A percentile compares a stretch with the other conserved stretches of the same genome.
Conservation (phyloP, 92 coral and sea anemone genomes). For the Plumapathes pennacea region DNA sequence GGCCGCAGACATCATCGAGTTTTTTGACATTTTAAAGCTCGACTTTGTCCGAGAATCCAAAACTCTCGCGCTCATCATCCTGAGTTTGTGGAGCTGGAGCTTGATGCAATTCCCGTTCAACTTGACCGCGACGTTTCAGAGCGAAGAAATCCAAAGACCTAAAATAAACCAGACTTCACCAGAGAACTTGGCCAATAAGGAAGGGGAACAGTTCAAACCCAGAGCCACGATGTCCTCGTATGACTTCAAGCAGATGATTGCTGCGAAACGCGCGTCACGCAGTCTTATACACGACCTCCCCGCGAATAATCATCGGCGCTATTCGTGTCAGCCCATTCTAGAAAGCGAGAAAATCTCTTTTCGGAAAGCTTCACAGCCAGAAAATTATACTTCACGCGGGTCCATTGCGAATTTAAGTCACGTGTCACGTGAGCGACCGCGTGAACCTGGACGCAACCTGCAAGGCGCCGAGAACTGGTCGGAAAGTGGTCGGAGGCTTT, state of each 20-base stretch:
- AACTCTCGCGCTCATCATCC: slow-evolving; percentile 63
- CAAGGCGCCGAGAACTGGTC: too few species aligned
- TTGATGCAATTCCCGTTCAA: slow-evolving; percentile 93
- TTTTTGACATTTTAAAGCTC: slow-evolving; percentile 88
- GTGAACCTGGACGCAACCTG: too few species aligned
- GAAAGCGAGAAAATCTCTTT: too few species aligned
- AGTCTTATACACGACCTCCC: slow-evolving; percentile 18
- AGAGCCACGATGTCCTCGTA: slow-evolving; percentile 32
- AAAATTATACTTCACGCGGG: too few species aligned
- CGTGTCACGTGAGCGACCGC: too few species aligned
- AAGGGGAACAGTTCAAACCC: slow-evolving; percentile 4
- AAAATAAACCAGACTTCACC: slow-evolving; percentile 9
- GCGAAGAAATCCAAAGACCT: slow-evolving; percentile 11
- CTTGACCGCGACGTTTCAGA: slow-evolving; percentile 78
- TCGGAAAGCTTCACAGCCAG: too few species aligned
- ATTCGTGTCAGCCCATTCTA: slow-evolving; percentile 22
- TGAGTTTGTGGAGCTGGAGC: slow-evolving; percentile 92
- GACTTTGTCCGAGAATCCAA: slow-evolving; percentile 48
- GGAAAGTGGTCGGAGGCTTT: too few species aligned
- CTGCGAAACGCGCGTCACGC: slow-evolving; percentile 31
- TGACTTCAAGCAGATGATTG: slow-evolving; percentile 19
- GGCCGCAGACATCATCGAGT: slow-evolving; percentile 97
- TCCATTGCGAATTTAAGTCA: too few species aligned
- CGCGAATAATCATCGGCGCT: slow-evolving; percentile 11
- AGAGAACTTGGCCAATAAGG: not conserved